A percentile compares a stretch with the other conserved stretches of the same genome.
phyloP scores from a whole-genome alignment of 2,888 invertebrate species.

The Eretmocerus hayati region DNA sequence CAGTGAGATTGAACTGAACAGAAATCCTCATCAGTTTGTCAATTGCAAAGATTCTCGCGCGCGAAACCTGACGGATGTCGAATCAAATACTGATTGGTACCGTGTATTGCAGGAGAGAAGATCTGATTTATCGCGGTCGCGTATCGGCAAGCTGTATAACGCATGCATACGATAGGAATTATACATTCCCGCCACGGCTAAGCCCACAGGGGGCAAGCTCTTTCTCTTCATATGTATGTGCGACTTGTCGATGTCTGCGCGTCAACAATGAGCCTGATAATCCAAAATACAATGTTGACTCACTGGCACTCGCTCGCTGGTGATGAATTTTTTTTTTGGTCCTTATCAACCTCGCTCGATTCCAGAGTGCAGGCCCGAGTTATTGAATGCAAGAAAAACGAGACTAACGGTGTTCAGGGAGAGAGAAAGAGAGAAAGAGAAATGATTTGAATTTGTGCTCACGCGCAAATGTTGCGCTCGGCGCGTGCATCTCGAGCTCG shows the following conservation, averaged over 20 bases:
- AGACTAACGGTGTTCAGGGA: background rate
- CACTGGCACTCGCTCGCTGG: too few species aligned
- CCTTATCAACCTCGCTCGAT: too few species aligned
- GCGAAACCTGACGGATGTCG: too few species aligned
- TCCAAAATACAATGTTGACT: slow-evolving; percentile 8
- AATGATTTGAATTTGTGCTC: background rate
- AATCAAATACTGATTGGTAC: too few species aligned
- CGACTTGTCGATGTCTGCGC: slow-evolving; percentile 5
- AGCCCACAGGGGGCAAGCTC: background rate
- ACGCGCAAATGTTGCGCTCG: background rate
- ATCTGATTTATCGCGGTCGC: slow-evolving; percentile 10
- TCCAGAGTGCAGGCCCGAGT: too few species aligned
- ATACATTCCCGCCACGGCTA: slow-evolving; percentile 3
- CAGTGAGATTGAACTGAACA: too few species aligned
- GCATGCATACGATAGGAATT: slow-evolving; percentile 11
- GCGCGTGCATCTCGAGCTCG: background rate
- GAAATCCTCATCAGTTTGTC: too few species aligned
- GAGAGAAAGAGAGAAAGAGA: background rate
- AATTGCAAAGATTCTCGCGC: too few species aligned
- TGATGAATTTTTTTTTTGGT: too few species aligned
- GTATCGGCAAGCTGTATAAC: too few species aligned
- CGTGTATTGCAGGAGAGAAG: too few species aligned
- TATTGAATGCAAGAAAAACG: background rate
- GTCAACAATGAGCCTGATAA: slow-evolving; percentile 12
- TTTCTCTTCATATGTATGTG: too few species aligned